These are phyloP conservation scores for Etheostoma spectabile DNA, from an alignment of 2,113 vertebrate genomes.

Conservation along the genomic window DNA sequence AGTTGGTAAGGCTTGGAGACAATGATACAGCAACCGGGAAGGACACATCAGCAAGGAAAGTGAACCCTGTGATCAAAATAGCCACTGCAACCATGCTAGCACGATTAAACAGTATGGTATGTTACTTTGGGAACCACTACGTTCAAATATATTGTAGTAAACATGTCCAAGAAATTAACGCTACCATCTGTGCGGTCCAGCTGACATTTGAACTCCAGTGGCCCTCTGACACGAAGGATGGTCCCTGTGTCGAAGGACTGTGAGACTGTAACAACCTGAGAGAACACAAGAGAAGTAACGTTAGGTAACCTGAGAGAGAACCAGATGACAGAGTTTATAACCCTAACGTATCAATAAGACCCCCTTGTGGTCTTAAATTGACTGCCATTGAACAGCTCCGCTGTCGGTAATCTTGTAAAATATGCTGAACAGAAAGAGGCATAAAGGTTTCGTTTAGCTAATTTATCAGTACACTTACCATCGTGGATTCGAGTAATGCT, in stretches of 20 bases:
- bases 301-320: background rate
- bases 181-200: conserved; percentile 73
- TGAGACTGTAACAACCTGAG: conserved; percentile 52
- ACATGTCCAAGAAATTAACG: background rate
- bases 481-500: background rate
- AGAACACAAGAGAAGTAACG: conserved; percentile 19
- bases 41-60: background rate
- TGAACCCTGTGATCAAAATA: background rate
- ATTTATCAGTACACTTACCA: conserved; percentile 51
- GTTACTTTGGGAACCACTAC: background rate
- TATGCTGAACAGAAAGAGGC: background rate
- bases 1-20: background rate
- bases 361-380: too few species aligned
- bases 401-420: background rate
- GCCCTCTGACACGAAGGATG: conserved; percentile 69
- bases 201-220: conserved; percentile 74
- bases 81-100: background rate
- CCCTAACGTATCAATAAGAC: too few species aligned
- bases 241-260: conserved; percentile 9
- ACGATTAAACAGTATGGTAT: background rate
- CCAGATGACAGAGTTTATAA: background rate
- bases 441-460: background rate
- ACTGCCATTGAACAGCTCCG: background rate
- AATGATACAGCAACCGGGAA: background rate
- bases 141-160: background rate